Evolutionary conservation across 2,888 invertebrate genomes (phyloP).

Genomic region (Leucozona laternaria): DNA sequence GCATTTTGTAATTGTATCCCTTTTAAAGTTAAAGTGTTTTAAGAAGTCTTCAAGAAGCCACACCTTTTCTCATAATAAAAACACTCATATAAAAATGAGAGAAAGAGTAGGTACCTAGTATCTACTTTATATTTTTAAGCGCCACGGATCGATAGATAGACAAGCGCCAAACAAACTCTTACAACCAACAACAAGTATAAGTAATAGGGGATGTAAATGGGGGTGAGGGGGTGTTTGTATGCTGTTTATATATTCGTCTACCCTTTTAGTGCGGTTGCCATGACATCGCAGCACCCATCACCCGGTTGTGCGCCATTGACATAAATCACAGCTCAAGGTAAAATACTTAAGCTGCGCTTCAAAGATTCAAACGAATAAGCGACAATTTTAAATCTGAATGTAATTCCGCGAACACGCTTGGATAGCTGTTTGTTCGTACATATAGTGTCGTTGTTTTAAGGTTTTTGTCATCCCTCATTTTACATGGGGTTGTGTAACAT

Average conservation of each 20-base stretch:
- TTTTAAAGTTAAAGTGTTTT: conserved; percentile 9
- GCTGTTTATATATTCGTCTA: conserved; percentile 7
- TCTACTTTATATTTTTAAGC: not conserved
- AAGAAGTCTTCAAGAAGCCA: conserved; percentile 23
- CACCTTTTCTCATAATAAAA: conserved; percentile 31
- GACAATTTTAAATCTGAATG: conserved; percentile 68
- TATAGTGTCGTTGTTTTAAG: conserved; percentile 44
- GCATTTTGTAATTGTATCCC: conserved; percentile 16
- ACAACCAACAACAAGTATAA: not conserved
- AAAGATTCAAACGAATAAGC: conserved; percentile 62
- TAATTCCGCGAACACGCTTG: conserved; percentile 54
- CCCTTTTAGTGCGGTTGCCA: conserved; percentile 44
- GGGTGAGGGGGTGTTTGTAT: not conserved
- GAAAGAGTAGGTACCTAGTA: conserved; percentile 9
- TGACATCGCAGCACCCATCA: conserved; percentile 52
- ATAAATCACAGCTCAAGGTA: conserved; percentile 72
- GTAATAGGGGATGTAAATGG: not conserved
- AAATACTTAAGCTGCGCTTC: conserved; percentile 60
- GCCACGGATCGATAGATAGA: conserved; percentile 28
- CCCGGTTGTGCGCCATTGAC: conserved; percentile 58
- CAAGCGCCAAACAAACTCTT: conserved; percentile 15
- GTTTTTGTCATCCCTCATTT: conserved; percentile 52
- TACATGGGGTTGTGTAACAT: conserved; percentile 50
- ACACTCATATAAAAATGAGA: not conserved
- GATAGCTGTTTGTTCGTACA: conserved; percentile 27